Conservation (phyloP, 2,797 vertebrate genomes). For the Scyliorhinus canicula region DNA sequence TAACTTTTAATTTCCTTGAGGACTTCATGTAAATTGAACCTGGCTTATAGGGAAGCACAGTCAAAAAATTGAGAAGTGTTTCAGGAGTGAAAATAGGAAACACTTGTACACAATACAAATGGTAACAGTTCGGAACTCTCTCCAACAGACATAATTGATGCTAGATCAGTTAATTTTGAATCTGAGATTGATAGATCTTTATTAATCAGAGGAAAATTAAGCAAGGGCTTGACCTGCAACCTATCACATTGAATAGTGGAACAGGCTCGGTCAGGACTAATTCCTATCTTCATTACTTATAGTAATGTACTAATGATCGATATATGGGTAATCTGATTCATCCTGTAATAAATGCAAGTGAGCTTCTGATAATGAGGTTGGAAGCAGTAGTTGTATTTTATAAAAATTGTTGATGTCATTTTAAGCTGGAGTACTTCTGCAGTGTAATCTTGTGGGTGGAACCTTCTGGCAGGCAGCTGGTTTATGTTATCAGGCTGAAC, state of each 20-base stretch:
- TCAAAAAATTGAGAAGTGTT: not conserved
- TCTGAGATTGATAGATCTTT: not conserved
- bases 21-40: not conserved
- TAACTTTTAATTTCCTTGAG: not conserved
- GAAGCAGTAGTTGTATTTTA: not conserved
- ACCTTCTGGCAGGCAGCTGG: constrained; percentile 9
- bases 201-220: not conserved
- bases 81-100: not conserved
- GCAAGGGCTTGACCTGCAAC: not conserved
- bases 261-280: not conserved
- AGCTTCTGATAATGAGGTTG: not conserved
- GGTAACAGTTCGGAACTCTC: not conserved
- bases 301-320: not conserved
- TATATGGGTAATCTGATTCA: not conserved
- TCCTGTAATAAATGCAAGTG: not conserved
- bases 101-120: not conserved
- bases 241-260: not conserved
- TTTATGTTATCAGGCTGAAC: constrained; percentile 45
- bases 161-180: not conserved
- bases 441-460: constrained; percentile 13
- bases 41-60: not conserved
- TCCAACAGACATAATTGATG: not conserved
- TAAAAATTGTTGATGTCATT: not conserved
- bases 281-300: not conserved
- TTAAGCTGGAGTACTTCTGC: not conserved